These are phyloP conservation scores for Rana temporaria DNA, from an alignment of 2,113 vertebrate genomes.

Conservation along the genomic window DNA sequence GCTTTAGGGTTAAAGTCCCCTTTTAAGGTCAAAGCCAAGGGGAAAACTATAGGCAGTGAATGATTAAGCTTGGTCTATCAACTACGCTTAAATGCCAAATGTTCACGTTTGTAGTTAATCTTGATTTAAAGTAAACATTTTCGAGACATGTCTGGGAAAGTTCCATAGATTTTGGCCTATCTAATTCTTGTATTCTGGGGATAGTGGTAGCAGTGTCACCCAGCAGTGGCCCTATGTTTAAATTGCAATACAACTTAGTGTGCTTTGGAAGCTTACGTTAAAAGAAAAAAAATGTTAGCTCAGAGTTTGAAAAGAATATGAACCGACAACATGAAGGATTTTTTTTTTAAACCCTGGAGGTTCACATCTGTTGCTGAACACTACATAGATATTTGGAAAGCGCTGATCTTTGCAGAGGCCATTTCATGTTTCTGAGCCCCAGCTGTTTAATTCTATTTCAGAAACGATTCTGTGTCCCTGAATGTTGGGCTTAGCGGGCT, in stretches of 20 bases:
- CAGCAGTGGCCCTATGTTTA: not conserved
- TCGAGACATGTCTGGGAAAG: too few species aligned
- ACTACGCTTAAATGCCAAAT: too few species aligned
- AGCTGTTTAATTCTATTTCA: slow-evolving; percentile 27
- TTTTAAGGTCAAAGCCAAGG: too few species aligned
- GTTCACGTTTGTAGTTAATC: too few species aligned
- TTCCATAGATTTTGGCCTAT: not conserved
- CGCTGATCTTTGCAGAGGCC: not conserved
- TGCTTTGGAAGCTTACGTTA: slow-evolving; percentile 7
- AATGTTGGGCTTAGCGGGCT: not conserved
- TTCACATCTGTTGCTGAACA: not conserved
- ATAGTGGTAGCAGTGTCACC: not conserved
- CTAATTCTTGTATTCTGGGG: not conserved
- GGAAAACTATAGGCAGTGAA: too few species aligned
- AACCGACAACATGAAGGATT: slow-evolving; percentile 19
- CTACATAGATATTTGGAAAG: not conserved
- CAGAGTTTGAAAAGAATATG: slow-evolving; percentile 53
- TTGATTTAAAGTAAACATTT: too few species aligned
- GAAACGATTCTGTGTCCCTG: not conserved
- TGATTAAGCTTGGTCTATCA: too few species aligned
- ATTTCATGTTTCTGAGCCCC: slow-evolving; percentile 11
- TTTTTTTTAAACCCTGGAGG: slow-evolving; percentile 17
- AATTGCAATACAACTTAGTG: not conserved
- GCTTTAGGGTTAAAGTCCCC: too few species aligned
- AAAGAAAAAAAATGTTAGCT: slow-evolving; percentile 6